Base-by-base conservation (phyloP, 2,888 invertebrate genomes). In the Doris montereyensis region DNA sequence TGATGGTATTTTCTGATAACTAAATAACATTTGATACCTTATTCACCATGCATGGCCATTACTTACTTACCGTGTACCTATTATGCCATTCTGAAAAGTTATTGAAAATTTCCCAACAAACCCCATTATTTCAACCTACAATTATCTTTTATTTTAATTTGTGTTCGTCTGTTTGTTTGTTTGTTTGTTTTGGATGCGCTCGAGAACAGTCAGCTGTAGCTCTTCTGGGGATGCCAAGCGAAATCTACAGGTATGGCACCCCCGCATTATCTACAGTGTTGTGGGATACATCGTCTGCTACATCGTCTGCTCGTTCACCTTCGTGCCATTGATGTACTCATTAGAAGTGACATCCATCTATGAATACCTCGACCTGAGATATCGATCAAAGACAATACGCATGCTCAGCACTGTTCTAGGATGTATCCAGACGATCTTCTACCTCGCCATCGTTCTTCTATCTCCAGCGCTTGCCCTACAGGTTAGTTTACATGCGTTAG, bases 121-220 rank as follows among this genome's bases (percentile, higher is more conserved):
- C n/a, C n/a, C n/a, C n/a, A n/a, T n/a, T n/a, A n/a, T n/a, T n/a
- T n/a, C n/a, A n/a, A n/a, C n/a, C n/a, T n/a, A n/a, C n/a, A n/a
- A n/a, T n/a, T n/a, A n/a, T n/a, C n/a, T n/a, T n/a, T n/a, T n/a
- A n/a, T n/a, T n/a, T n/a, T n/a, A n/a, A n/a, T n/a, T n/a, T n/a
- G n/a, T n/a, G n/a, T n/a, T n/a, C n/a, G n/a, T n/a, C n/a, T n/a
- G n/a, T n/a, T n/a, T n/a, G n/a, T n/a, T n/a, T n/a, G n/a, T n/a
- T n/a, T n/a, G n/a, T n/a, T n/a, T n/a, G n/a, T n/a, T n/a, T n/a
- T n/a, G n/a, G n/a, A n/a, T n/a, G n/a, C n/a, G n/a, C n/a, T n/a
- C n/a, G n/a, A n/a, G n/a, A n/a, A n/a, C 83, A 84, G 75, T 86
- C 86, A 1, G 84, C 86, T 1, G 84, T 86, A 68, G 82, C 83